phyloP scores from a whole-genome alignment of 2,797 vertebrate genomes.

The Chaetodon trifasciatus region DNA sequence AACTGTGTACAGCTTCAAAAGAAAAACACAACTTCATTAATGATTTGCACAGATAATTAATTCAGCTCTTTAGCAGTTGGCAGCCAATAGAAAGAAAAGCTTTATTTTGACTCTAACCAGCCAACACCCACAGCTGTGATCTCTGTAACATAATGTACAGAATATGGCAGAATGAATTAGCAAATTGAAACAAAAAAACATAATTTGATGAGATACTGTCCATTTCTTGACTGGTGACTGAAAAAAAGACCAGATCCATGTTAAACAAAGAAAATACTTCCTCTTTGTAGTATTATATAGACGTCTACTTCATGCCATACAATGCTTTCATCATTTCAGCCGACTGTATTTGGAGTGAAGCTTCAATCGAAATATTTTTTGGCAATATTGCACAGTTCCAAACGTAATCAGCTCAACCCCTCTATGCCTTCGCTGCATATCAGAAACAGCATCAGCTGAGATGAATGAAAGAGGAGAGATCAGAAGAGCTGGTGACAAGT shows the following conservation, averaged over 20 bases:
- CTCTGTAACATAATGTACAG: not conserved
- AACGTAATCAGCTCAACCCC: slow-evolving; percentile 47
- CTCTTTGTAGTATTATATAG: not conserved
- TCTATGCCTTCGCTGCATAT: slow-evolving; percentile 42
- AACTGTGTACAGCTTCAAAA: not conserved
- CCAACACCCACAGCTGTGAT: not conserved
- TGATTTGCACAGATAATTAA: not conserved
- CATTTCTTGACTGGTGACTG: not conserved
- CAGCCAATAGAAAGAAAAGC: not conserved
- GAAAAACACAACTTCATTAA: not conserved
- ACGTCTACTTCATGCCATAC: not conserved
- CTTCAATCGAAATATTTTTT: slow-evolving; percentile 33
- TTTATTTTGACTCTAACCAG: not conserved
- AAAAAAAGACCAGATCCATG: no score
- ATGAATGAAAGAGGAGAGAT: slow-evolving; percentile 38
- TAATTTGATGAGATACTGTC: not conserved
- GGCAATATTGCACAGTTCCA: slow-evolving; percentile 41
- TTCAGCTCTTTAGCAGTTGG: not conserved
- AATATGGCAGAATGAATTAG: not conserved
- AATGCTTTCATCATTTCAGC: slow-evolving; percentile 27
- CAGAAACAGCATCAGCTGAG: slow-evolving; percentile 51
- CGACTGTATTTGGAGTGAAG: slow-evolving; percentile 9
- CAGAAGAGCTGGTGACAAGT: slow-evolving; percentile 53
- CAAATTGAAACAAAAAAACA: not conserved
- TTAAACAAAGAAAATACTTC: not conserved